Evolutionary conservation across 1,140 invertebrate species (phyloP), one percentile per base, ranked within the genome.

Genomic region (Physella acuta): DNA sequence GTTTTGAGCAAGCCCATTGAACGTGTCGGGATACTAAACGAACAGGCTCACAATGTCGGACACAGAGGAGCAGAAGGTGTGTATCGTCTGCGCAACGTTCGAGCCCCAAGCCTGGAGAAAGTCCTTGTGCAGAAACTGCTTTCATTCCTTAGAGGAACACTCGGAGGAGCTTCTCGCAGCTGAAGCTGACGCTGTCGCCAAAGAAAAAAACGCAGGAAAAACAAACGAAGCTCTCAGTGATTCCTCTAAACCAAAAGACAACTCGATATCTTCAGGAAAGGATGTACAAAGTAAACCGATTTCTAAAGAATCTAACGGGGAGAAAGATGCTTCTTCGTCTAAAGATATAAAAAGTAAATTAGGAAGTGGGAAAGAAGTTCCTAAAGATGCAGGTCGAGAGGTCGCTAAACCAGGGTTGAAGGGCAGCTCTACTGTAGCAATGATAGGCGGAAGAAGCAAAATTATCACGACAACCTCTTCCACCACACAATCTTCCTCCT

Each of bases 91-190:
- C 71, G 68, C 63, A n/a, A 75, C 71, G 30, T 85, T 85, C 72
- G 82, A 84, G 71, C 80, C 82, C 1, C 82, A 84, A 66, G 74
- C 80, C 28, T 85, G 81, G 79, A 71, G 81, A 30, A 82, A 82
- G 66, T 81, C 74, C 33, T 67, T 81, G 33, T 85, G 84, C 75
- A 78, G 75, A 68, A 84, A 84, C 70, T 85, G 84, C 69, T 85
- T 85, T 63, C 77, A 81, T 63, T 44, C 74, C n/a, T 69, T 76
- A 33, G 76, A 79, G 8, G 74, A 78, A 69, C 81, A 82, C 49
- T 59, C 49, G 0, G 63, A 56, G 11, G 69, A 73, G 2, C 11
- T 34, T 1, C 39, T 49, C 28, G 60, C 58, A 20, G 26, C 33
- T 1, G 53, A 61, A 24, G 61, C 60, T 4, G 44, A 44, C 30